Evolutionary conservation across 2,113 vertebrate species (phyloP).

Genomic region (Aleadryas rufinucha): DNA sequence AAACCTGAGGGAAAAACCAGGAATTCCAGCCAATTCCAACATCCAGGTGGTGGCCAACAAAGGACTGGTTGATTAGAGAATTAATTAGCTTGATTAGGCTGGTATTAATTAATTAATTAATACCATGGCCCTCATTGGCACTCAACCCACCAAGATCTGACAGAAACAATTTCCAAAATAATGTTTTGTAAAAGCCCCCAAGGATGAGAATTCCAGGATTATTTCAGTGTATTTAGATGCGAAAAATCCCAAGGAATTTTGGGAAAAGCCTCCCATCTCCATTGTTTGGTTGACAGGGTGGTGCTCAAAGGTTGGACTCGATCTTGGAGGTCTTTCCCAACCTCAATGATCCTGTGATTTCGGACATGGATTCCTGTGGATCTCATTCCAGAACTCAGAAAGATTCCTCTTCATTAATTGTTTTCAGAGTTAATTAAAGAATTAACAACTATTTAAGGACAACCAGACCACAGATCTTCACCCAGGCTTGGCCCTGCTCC

Average conservation of each 20-base stretch:
- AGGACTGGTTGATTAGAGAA: rapidly evolving
- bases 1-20: constrained; percentile 75
- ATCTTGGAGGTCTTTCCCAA: background rate
- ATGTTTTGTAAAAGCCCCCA: background rate
- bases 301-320: background rate
- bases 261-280: background rate
- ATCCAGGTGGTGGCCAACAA: background rate
- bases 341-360: background rate
- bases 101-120: background rate
- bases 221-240: background rate
- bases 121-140: rapidly evolving
- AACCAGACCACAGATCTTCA: rapidly evolving
- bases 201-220: background rate
- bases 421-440: background rate
- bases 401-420: background rate
- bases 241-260: background rate
- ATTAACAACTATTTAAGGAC: rapidly evolving
- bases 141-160: rapidly evolving
- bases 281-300: background rate
- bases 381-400: background rate
- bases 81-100: background rate
- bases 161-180: background rate
- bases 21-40: background rate
- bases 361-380: background rate
- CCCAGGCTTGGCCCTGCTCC: background rate